Percentiles rank a stretch among this genome's conserved stretches.
phyloP scores from a whole-genome alignment of 35 echinoderm and acorn worm genomes.

The Apostichopus parvimensis region DNA sequence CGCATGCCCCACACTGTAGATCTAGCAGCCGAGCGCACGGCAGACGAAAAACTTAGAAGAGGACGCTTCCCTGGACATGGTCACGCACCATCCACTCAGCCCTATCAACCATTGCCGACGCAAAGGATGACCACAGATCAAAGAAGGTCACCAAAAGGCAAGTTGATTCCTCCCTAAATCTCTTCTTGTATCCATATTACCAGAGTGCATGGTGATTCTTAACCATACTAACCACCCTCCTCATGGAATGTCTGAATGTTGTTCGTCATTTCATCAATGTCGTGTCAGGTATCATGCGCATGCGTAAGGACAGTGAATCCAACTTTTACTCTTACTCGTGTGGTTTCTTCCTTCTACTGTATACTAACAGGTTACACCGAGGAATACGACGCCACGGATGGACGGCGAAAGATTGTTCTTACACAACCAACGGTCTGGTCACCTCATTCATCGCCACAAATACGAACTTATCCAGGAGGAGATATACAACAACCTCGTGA shows the following conservation, averaged over 20 bases:
- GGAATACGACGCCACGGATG: constrained; percentile 30
- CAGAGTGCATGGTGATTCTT: constrained; percentile 16
- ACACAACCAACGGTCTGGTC: constrained; percentile 37
- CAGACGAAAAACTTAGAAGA: not conserved
- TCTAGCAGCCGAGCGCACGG: constrained; percentile 1
- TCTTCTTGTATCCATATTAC: not conserved
- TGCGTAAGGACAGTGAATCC: not conserved
- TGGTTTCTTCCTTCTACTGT: not conserved
- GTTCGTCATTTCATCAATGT: not conserved
- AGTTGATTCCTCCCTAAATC: constrained; percentile 20
- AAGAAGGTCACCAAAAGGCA: constrained; percentile 16
- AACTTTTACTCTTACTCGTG: not conserved
- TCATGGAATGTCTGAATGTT: not conserved
- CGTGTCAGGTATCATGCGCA: not conserved
- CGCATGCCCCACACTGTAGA: constrained; percentile 31
- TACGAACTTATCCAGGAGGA: constrained; percentile 12
- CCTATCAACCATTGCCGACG: not conserved
- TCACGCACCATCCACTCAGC: not conserved
- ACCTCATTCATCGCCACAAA: constrained; percentile 6
- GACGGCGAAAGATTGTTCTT: constrained; percentile 34
- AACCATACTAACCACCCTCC: constrained; percentile 9
- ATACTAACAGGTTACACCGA: constrained; percentile 35
- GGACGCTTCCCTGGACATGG: not conserved
- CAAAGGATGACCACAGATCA: not conserved
- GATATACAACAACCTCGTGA: not conserved